Percentiles rank a stretch among this genome's conserved stretches.
Evolutionary conservation across 2,797 vertebrate species (phyloP).

Genomic region (Ctenopoma kingsleyae): DNA sequence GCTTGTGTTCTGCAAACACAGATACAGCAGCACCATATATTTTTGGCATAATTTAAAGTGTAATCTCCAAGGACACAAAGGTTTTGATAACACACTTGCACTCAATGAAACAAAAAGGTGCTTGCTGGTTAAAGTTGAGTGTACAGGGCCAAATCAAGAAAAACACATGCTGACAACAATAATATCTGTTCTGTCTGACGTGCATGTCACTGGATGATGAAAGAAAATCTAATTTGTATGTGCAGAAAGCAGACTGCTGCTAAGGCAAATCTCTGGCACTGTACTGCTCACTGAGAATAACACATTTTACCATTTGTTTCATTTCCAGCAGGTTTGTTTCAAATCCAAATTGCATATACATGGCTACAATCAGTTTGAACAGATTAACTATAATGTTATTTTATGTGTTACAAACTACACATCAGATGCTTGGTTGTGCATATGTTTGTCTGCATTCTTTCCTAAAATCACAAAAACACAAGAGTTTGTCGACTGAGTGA

Average conservation of each 20-base stretch:
- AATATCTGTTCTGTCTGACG: conserved; percentile 60
- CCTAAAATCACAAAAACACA: not conserved
- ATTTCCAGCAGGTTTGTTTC: conserved; percentile 37
- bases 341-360: conserved; percentile 3
- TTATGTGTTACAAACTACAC: conserved; percentile 1
- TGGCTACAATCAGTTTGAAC: not conserved
- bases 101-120: conserved; percentile 54
- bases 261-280: conserved; percentile 31
- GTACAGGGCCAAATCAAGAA: conserved; percentile 55
- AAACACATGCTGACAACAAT: conserved; percentile 68
- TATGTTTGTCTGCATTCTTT: not conserved
- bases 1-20: conserved; percentile 4
- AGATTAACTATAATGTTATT: not conserved
- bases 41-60: conserved; percentile 35
- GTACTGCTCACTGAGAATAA: conserved; percentile 10
- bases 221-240: conserved; percentile 58
- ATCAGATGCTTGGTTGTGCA: not conserved
- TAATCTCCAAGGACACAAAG: conserved; percentile 31
- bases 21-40: not conserved
- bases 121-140: conserved; percentile 53
- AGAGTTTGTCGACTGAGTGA: conserved; percentile 19
- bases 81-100: conserved; percentile 36
- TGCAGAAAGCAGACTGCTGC: conserved; percentile 38
- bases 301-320: conserved; percentile 45
- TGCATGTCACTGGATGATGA: conserved; percentile 55